A percentile compares a stretch with the other conserved stretches of the same genome.
phyloP scores from a whole-genome alignment of 2,797 vertebrate species.

The Protonibea diacanthus region DNA sequence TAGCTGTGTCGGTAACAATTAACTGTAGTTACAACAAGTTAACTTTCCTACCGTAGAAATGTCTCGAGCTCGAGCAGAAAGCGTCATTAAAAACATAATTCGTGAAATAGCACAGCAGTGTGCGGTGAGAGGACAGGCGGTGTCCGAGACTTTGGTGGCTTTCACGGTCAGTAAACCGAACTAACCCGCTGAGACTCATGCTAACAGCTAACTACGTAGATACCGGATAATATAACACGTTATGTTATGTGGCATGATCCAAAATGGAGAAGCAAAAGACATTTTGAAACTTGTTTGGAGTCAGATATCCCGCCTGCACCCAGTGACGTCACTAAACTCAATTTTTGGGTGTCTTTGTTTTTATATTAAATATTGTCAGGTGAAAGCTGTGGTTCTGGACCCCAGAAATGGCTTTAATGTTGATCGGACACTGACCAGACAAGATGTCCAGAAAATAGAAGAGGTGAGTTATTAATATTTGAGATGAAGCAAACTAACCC shows the following conservation, averaged over 20 bases:
- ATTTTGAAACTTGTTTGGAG: too few species aligned
- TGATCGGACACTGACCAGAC: constrained; percentile 84
- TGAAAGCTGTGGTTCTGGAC: constrained; percentile 92
- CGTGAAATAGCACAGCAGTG: constrained; percentile 85
- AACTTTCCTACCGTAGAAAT: constrained; percentile 68
- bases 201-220: not conserved
- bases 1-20: rapidly evolving
- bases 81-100: constrained; percentile 87
- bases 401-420: constrained; percentile 88
- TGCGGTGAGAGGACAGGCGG: constrained; percentile 74
- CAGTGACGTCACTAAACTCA: too few species aligned
- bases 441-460: constrained; percentile 87
- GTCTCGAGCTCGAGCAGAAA: constrained; percentile 80
- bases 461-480: constrained; percentile 82
- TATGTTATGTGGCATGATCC: too few species aligned
- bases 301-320: too few species aligned
- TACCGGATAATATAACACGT: not conserved
- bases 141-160: constrained; percentile 88
- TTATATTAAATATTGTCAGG: constrained; percentile 75
- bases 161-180: constrained; percentile 88
- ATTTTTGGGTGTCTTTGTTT: not conserved
- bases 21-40: too few species aligned
- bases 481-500: not conserved
- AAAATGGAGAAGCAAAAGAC: too few species aligned
- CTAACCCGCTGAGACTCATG: not conserved